Percentiles rank a stretch among this genome's conserved stretches.
Conservation (phyloP, 2,888 invertebrate species). For the Plutella xylostella region DNA sequence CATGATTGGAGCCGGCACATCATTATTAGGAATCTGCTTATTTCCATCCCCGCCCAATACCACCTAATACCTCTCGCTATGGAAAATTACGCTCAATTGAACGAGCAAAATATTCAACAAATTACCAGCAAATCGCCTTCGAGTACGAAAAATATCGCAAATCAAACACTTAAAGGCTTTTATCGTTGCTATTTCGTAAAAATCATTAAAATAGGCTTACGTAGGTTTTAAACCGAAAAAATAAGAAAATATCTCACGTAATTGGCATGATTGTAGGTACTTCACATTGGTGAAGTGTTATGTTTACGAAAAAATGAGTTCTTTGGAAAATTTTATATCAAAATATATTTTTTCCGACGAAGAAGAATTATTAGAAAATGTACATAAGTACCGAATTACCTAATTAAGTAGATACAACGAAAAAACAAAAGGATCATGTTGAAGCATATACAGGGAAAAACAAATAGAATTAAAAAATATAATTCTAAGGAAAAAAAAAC, state of each 20-base stretch:
- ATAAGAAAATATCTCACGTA: too few relatives aligned
- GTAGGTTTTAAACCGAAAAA: too few relatives aligned
- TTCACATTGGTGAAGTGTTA: too few relatives aligned
- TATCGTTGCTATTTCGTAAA: not conserved
- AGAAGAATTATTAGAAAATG: too few relatives aligned
- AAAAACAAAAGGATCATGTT: too few relatives aligned
- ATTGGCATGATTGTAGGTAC: too few relatives aligned
- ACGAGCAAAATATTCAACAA: slow-evolving; percentile 52
- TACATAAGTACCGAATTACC: too few relatives aligned
- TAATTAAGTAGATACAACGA: too few relatives aligned
- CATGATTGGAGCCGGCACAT: slow-evolving; percentile 41
- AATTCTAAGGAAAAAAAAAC: not conserved
- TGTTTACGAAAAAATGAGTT: too few relatives aligned
- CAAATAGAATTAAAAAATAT: not conserved
- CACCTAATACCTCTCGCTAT: slow-evolving; percentile 37
- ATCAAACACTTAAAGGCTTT: slow-evolving; percentile 57
- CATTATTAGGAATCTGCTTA: slow-evolving; percentile 46
- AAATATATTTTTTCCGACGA: too few relatives aligned
- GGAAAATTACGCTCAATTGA: slow-evolving; percentile 49
- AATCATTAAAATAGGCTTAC: slow-evolving; percentile 4
- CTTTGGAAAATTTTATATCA: too few relatives aligned
- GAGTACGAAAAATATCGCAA: slow-evolving; percentile 39
- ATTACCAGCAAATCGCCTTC: slow-evolving; percentile 54
- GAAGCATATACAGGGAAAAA: too few relatives aligned
- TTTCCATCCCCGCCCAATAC: slow-evolving; percentile 41